Percentiles rank a stretch among this genome's conserved stretches.
These are phyloP conservation scores for Gymnocheta viridis DNA, from an alignment of 2,888 invertebrate genomes.

Conservation along the genomic window DNA sequence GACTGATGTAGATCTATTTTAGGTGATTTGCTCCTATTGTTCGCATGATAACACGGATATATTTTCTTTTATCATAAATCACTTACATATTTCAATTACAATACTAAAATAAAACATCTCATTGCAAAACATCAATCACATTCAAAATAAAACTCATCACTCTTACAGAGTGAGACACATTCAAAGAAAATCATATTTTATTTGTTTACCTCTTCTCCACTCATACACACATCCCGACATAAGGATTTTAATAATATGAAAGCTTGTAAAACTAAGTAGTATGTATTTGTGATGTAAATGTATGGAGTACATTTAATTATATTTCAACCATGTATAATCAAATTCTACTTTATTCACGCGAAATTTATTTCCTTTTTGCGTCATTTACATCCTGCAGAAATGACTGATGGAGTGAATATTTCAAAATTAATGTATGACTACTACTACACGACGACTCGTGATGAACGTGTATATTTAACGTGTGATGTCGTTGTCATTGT, in stretches of 20 bases:
- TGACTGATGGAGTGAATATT: slow-evolving; percentile 68
- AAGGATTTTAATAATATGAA: slow-evolving; percentile 18
- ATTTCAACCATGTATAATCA: slow-evolving; percentile 62
- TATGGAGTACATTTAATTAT: slow-evolving; percentile 63
- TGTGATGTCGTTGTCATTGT: slow-evolving; percentile 64
- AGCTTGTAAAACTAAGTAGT: neutral
- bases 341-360: slow-evolving; percentile 65
- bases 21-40: too few species aligned
- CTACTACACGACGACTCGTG: slow-evolving; percentile 25
- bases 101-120: neutral
- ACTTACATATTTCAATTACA: neutral
- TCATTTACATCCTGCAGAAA: slow-evolving; percentile 69
- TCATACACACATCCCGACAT: neutral
- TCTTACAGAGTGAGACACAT: slow-evolving; percentile 15
- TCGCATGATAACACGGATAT: neutral
- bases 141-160: slow-evolving; percentile 45
- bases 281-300: neutral
- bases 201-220: slow-evolving; percentile 7
- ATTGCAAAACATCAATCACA: slow-evolving; percentile 47
- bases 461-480: slow-evolving; percentile 66
- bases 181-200: slow-evolving; percentile 41
- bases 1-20: too few species aligned
- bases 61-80: neutral
- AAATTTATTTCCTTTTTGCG: slow-evolving; percentile 70
- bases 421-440: slow-evolving; percentile 67